Evolutionary conservation across 2,113 vertebrate species (phyloP).

Genomic region (Pavo muticus): DNA sequence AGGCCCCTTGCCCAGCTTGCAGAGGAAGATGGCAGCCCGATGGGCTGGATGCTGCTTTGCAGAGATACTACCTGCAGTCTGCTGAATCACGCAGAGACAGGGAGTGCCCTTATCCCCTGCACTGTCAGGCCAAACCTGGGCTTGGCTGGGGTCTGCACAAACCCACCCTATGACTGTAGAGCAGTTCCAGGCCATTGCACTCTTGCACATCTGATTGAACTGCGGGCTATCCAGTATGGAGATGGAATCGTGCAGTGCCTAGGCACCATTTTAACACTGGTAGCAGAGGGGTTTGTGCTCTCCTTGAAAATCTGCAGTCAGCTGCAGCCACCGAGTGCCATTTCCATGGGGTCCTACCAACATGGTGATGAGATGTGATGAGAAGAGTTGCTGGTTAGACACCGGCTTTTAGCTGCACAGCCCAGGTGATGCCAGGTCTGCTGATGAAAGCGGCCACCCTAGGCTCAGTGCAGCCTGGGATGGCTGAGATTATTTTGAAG

Average conservation of each 20-base stretch:
- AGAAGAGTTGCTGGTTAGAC: not conserved
- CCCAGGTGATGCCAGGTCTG: not conserved
- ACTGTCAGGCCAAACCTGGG: not conserved
- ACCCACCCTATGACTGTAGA: not conserved
- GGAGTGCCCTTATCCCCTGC: not conserved
- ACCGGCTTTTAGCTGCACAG: not conserved
- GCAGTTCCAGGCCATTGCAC: not conserved
- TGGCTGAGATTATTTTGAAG: not conserved
- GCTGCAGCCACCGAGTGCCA: not conserved
- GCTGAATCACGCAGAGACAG: fast-evolving
- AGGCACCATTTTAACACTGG: not conserved
- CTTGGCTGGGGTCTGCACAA: not conserved
- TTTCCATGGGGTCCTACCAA: not conserved
- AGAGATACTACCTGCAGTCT: not conserved
- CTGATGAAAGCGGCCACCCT: not conserved
- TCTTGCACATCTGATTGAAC: fast-evolving
- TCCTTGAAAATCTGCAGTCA: not conserved
- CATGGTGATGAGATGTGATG: fast-evolving
- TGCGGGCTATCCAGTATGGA: fast-evolving
- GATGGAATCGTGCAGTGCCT: not conserved
- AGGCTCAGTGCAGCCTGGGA: not conserved
- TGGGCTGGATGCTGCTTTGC: not conserved
- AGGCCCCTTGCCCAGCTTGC: not conserved
- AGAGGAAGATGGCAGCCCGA: not conserved
- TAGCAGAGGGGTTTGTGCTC: not conserved